Evolutionary conservation across 2,113 vertebrate species (phyloP).

Genomic region (Scalopus aquaticus): DNA sequence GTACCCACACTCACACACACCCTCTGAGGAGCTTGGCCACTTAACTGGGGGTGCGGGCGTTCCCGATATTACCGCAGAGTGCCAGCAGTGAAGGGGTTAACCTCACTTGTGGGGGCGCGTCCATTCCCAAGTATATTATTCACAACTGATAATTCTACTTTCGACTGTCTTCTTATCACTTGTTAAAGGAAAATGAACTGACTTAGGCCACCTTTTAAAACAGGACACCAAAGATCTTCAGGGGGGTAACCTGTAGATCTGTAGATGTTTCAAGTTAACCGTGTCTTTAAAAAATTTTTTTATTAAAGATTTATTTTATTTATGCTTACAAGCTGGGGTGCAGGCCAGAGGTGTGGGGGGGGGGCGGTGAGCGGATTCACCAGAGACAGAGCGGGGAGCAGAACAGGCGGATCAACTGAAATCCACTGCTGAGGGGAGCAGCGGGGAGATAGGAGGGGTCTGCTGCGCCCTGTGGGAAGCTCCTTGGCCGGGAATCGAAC

Average conservation of each 20-base stretch:
- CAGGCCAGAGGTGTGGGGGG: too few species aligned
- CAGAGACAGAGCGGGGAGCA: too few species aligned
- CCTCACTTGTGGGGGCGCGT: not conserved
- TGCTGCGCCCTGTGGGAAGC: too few species aligned
- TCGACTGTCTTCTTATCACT: not conserved
- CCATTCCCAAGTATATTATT: not conserved
- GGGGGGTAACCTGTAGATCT: not conserved
- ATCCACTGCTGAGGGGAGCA: too few species aligned
- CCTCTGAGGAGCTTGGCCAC: not conserved
- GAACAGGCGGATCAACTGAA: too few species aligned
- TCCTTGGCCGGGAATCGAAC: too few species aligned
- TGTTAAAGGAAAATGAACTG: not conserved
- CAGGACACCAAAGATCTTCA: not conserved
- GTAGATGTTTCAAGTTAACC: not conserved
- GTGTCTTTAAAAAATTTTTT: too few species aligned
- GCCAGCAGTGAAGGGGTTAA: not conserved
- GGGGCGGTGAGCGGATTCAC: too few species aligned
- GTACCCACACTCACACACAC: not conserved
- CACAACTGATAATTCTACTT: not conserved
- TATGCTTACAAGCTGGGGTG: too few species aligned
- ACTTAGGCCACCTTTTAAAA: not conserved
- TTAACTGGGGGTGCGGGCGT: not conserved
- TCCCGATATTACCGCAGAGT: not conserved
- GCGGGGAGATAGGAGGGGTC: too few species aligned
- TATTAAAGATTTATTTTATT: too few species aligned